phyloP scores from a whole-genome alignment of 2,113 vertebrate genomes.

The Osmerus eperlanus region DNA sequence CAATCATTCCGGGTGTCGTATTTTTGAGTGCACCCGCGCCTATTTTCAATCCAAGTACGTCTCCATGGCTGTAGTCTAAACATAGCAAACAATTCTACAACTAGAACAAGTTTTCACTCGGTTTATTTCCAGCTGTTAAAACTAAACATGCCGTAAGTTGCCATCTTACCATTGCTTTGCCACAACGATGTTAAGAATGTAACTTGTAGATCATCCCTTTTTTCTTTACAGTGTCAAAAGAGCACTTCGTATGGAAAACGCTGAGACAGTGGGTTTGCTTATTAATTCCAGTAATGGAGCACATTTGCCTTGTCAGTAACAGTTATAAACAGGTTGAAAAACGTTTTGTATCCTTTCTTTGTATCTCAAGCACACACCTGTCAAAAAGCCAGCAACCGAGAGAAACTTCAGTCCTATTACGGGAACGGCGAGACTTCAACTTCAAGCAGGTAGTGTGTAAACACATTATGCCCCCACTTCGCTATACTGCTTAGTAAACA shows the following conservation, averaged over 20 bases:
- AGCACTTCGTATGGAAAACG: slow-evolving; percentile 66
- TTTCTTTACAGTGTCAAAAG: slow-evolving; percentile 75
- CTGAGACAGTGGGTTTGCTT: slow-evolving; percentile 69
- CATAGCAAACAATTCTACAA: too few relatives aligned
- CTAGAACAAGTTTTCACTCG: too few relatives aligned
- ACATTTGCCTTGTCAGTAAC: neutral
- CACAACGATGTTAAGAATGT: neutral
- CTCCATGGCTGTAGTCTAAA: too few relatives aligned
- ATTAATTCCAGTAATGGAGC: slow-evolving; percentile 15
- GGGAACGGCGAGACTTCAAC: neutral
- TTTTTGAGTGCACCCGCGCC: too few relatives aligned
- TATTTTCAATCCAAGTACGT: too few relatives aligned
- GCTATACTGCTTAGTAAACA: slow-evolving; percentile 2
- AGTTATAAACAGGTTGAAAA: neutral
- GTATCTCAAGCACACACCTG: slow-evolving; percentile 8
- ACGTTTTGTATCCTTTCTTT: neutral
- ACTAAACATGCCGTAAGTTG: slow-evolving; percentile 39
- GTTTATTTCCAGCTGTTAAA: neutral
- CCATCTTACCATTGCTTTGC: neutral
- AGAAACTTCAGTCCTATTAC: neutral
- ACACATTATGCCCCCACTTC: neutral
- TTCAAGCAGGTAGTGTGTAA: slow-evolving; percentile 28
- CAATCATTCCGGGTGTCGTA: too few relatives aligned
- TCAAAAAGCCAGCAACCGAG: slow-evolving; percentile 22
- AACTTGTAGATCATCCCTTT: neutral